A percentile compares a stretch with the other conserved stretches of the same genome.
phyloP scores from a whole-genome alignment of 2,113 vertebrate species.

The Choloepus hoffmanni region DNA sequence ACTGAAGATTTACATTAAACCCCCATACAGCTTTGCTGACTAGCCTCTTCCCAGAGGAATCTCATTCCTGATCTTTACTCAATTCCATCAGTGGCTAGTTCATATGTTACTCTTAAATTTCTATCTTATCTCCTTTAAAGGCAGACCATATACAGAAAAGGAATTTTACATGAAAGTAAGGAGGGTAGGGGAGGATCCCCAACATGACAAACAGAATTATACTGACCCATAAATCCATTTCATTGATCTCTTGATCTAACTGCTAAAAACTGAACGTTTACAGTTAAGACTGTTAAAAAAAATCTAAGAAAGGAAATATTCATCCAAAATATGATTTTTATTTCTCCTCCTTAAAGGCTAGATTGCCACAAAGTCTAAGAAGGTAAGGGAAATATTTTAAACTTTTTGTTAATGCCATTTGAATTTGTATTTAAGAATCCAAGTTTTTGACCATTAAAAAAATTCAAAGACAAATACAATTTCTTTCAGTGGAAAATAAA shows the following conservation, averaged over 20 bases:
- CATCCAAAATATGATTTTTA: background rate
- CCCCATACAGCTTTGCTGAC: background rate
- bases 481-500: slow-evolving; percentile 30
- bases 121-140: background rate
- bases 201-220: background rate
- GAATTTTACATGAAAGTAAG: slow-evolving; percentile 1
- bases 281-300: background rate
- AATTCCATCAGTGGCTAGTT: background rate
- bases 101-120: background rate
- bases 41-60: background rate
- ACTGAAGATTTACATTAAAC: background rate
- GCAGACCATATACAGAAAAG: background rate
- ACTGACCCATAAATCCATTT: background rate
- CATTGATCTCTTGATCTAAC: background rate
- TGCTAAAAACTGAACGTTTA: background rate
- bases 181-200: background rate
- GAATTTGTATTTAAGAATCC: background rate
- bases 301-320: background rate
- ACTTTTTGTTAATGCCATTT: background rate
- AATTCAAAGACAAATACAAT: slow-evolving; percentile 9
- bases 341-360: background rate
- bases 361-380: background rate
- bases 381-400: background rate
- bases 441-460: slow-evolving; percentile 4
- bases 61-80: background rate